These are phyloP conservation scores for Oscheius myriophilus DNA, from an alignment of 2,888 invertebrate species.

Conservation along the genomic window DNA sequence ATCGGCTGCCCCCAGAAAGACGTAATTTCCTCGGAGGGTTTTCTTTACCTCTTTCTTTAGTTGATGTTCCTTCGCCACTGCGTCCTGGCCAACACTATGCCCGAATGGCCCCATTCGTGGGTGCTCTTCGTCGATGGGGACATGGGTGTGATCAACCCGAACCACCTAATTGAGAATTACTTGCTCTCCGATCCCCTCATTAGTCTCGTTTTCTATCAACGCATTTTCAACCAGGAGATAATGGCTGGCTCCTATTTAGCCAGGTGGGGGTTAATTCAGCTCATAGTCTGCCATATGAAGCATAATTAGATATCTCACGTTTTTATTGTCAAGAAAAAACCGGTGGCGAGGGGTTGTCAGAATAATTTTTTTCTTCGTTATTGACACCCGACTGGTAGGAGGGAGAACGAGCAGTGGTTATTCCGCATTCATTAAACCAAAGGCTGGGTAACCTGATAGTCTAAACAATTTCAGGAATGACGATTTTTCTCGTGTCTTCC, in stretches of 20 bases:
- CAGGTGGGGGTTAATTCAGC: conserved; percentile 22
- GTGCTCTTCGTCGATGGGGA: conserved; percentile 50
- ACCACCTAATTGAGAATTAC: conserved; percentile 55
- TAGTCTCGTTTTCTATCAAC: conserved; percentile 58
- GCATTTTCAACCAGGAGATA: conserved; percentile 66
- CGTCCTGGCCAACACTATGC: conserved; percentile 35
- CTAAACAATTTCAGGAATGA: conserved; percentile 35
- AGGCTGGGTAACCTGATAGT: too few relatives aligned
- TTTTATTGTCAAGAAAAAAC: too few relatives aligned
- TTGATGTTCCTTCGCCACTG: conserved; percentile 56
- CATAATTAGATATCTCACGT: too few relatives aligned
- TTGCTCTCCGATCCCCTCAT: conserved; percentile 32
- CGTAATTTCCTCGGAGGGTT: conserved; percentile 13
- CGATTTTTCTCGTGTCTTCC: conserved; percentile 34
- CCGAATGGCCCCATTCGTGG: conserved; percentile 29
- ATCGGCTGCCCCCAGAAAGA: conserved; percentile 41
- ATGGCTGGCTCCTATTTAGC: conserved; percentile 65
- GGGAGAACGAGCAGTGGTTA: too few relatives aligned
- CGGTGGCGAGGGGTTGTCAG: too few relatives aligned
- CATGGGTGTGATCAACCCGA: conserved; percentile 52
- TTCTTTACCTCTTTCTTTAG: conserved; percentile 20
- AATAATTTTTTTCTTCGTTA: too few relatives aligned
- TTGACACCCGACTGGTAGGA: too few relatives aligned
- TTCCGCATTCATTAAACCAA: too few relatives aligned
- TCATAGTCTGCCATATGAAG: too few relatives aligned